Conservation (phyloP, 2,113 vertebrate species). For the Danionella cerebrum region DNA sequence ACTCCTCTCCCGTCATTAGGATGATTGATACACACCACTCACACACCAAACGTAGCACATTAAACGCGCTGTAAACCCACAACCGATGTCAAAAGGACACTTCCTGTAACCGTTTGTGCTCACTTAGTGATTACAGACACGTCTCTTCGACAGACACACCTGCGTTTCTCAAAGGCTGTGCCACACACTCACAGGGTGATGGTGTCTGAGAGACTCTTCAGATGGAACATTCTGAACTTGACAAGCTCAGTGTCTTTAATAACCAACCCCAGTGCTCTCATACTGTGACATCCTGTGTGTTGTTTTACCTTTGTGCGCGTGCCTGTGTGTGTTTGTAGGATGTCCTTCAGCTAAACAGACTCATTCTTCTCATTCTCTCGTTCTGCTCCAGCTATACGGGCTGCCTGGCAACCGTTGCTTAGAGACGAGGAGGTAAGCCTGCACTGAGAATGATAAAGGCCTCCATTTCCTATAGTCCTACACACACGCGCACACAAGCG, state of each 20-base stretch:
- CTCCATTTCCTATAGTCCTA: conserved; percentile 16
- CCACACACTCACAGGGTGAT: background rate
- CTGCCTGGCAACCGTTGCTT: conserved; percentile 39
- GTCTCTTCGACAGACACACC: background rate
- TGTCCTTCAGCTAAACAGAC: conserved; percentile 29
- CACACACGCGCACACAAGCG: background rate
- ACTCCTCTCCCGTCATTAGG: background rate
- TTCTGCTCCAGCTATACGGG: conserved; percentile 27
- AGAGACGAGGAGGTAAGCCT: conserved; percentile 28
- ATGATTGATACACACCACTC: background rate
- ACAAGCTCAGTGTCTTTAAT: background rate
- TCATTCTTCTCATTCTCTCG: conserved; percentile 16
- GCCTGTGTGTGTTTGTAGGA: conserved; percentile 11
- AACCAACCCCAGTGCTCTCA: background rate
- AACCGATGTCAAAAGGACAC: background rate
- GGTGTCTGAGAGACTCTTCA: background rate
- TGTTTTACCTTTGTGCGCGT: background rate
- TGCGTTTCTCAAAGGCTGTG: background rate
- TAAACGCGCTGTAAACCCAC: background rate
- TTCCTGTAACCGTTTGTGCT: background rate
- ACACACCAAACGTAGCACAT: background rate
- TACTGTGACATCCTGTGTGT: background rate
- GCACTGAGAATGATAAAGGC: conserved; percentile 11
- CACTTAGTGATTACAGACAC: background rate
- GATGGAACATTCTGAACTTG: conserved; percentile 12